Evolutionary conservation across 2,888 invertebrate genomes (phyloP).

Genomic region (Rhingia rostrata): DNA sequence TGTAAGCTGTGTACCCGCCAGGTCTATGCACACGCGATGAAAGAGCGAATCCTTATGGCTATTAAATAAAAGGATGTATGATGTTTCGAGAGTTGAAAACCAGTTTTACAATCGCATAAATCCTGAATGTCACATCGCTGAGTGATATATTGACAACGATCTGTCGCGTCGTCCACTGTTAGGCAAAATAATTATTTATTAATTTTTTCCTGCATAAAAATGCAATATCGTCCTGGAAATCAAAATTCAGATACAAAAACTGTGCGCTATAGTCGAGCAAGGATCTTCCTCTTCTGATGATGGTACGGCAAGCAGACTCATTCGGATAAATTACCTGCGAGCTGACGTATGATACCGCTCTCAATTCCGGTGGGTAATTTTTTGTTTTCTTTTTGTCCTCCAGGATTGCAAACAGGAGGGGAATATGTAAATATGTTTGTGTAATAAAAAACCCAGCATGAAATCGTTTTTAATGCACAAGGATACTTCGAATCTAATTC

Average conservation of each 20-base stretch:
- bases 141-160: slow-evolving; percentile 42
- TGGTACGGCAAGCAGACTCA: neutral
- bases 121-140: slow-evolving; percentile 22
- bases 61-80: slow-evolving; percentile 23
- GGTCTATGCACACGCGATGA: neutral
- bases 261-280: neutral
- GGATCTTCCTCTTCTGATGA: neutral
- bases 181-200: neutral
- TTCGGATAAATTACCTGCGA: slow-evolving; percentile 50
- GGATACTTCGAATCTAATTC: slow-evolving; percentile 37
- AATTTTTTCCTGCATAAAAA: slow-evolving; percentile 33
- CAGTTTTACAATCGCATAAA: slow-evolving; percentile 41
- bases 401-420: slow-evolving; percentile 39
- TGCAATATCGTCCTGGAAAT: slow-evolving; percentile 22
- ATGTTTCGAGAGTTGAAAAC: slow-evolving; percentile 20
- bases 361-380: slow-evolving; percentile 44
- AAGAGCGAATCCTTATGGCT: slow-evolving; percentile 20
- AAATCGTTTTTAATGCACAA: slow-evolving; percentile 56
- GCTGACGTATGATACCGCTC: slow-evolving; percentile 22
- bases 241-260: slow-evolving; percentile 48
- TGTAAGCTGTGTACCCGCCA: neutral
- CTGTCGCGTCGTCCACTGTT: neutral
- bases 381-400: slow-evolving; percentile 14
- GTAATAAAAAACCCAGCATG: slow-evolving; percentile 74
- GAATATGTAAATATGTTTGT: slow-evolving; percentile 71